Evolutionary conservation across 2,888 invertebrate genomes (phyloP).

Genomic region (Iselma pallidipennis): DNA sequence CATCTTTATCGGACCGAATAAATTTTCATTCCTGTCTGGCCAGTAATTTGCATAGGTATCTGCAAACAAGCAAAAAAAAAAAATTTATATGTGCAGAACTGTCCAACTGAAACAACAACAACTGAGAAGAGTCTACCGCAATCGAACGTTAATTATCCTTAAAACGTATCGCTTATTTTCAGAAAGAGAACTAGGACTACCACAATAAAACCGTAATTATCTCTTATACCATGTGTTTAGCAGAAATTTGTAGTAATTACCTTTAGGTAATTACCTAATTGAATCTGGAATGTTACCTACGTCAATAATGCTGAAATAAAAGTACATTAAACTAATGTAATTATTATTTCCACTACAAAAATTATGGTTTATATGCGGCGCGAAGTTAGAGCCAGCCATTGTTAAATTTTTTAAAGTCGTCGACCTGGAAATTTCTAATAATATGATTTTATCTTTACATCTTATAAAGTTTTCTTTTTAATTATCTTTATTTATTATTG

Average conservation of each 20-base stretch:
- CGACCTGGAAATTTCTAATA: constrained; percentile 18
- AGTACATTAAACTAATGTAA: constrained; percentile 11
- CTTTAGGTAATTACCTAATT: constrained; percentile 4
- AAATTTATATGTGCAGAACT: neutral
- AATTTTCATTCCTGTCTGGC: neutral
- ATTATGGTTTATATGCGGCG: constrained; percentile 14
- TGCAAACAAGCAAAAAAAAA: neutral
- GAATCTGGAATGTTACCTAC: neutral
- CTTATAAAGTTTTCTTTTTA: neutral
- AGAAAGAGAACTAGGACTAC: constrained; percentile 5
- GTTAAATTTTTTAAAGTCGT: constrained; percentile 15
- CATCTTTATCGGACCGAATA: neutral
- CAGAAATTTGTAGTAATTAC: neutral
- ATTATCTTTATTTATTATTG: neutral
- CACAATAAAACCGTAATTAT: neutral
- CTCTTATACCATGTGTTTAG: neutral
- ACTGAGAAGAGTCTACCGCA: neutral
- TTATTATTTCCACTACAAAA: constrained; percentile 23
- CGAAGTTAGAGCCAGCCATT: constrained; percentile 12
- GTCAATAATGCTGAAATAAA: constrained; percentile 1
- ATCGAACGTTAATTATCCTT: neutral
- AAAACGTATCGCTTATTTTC: neutral
- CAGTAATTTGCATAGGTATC: neutral
- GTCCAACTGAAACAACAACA: neutral
- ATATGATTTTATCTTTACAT: constrained; percentile 3